These are phyloP conservation scores for Heliornis fulica DNA, from an alignment of 2,113 vertebrate species.

Conservation along the genomic window DNA sequence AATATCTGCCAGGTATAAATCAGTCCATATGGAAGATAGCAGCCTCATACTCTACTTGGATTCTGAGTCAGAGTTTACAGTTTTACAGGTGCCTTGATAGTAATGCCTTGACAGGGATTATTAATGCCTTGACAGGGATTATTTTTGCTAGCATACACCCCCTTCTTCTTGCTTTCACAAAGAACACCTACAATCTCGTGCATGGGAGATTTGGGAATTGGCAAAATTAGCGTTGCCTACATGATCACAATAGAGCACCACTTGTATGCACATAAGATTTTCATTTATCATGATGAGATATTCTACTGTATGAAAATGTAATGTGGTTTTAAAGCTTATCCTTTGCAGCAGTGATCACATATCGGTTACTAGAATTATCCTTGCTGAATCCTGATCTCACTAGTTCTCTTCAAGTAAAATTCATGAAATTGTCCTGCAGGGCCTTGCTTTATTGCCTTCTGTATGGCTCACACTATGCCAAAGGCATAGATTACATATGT, in stretches of 20 bases:
- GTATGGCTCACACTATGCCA: not conserved
- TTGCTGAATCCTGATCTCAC: not conserved
- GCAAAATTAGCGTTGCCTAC: not conserved
- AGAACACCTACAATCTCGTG: not conserved
- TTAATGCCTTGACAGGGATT: not conserved
- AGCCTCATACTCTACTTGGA: not conserved
- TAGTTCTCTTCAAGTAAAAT: not conserved
- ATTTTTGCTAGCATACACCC: not conserved
- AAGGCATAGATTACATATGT: not conserved
- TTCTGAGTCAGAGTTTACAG: not conserved
- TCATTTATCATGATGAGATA: not conserved
- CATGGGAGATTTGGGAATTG: rapidly evolving
- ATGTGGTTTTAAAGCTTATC: not conserved
- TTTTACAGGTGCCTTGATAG: not conserved
- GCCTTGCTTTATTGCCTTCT: not conserved
- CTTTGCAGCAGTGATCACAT: not conserved
- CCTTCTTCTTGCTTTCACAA: not conserved
- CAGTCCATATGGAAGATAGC: not conserved
- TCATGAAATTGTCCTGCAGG: not conserved
- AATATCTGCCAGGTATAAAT: not conserved
- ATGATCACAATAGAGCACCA: not conserved
- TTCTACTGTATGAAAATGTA: not conserved
- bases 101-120: not conserved
- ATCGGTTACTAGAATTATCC: not conserved
- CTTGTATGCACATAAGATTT: not conserved